Conservation (phyloP, 2,113 vertebrate species). For the Solenodon paradoxus region DNA sequence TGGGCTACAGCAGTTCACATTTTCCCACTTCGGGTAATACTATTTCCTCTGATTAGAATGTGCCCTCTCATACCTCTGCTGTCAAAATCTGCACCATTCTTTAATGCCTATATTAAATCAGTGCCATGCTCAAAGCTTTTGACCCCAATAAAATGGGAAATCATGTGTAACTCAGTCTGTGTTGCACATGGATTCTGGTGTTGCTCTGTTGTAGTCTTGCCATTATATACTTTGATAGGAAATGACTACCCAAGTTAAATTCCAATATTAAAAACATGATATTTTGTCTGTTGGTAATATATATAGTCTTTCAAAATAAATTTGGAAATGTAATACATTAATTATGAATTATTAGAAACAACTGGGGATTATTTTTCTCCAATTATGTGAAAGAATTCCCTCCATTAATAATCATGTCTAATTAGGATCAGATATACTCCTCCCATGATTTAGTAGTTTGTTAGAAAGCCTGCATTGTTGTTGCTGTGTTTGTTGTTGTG, state of each 20-base stretch:
- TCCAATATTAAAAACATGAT: not conserved
- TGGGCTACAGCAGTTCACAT: not conserved
- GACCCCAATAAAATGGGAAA: not conserved
- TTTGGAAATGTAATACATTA: not conserved
- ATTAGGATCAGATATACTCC: not conserved
- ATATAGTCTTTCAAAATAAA: not conserved
- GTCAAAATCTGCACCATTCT: not conserved
- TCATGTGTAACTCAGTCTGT: not conserved
- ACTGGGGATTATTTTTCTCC: not conserved
- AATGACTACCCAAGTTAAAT: not conserved
- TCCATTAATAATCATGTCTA: not conserved
- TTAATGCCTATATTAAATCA: not conserved
- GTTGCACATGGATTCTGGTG: not conserved
- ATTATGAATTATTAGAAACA: not conserved
- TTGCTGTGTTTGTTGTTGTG: not conserved
- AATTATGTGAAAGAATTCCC: not conserved
- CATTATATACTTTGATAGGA: not conserved
- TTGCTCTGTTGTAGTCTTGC: not conserved
- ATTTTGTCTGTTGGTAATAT: not conserved
- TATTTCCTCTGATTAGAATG: slow-evolving; percentile 7
- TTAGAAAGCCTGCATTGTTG: not conserved
- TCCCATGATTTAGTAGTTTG: not conserved
- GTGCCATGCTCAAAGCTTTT: not conserved
- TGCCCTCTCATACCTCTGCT: not conserved
- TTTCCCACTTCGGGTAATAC: not conserved